A percentile compares a stretch with the other conserved stretches of the same genome.
phyloP scores from a whole-genome alignment of 1,140 invertebrate genomes.

The Choristoneura fumiferana region DNA sequence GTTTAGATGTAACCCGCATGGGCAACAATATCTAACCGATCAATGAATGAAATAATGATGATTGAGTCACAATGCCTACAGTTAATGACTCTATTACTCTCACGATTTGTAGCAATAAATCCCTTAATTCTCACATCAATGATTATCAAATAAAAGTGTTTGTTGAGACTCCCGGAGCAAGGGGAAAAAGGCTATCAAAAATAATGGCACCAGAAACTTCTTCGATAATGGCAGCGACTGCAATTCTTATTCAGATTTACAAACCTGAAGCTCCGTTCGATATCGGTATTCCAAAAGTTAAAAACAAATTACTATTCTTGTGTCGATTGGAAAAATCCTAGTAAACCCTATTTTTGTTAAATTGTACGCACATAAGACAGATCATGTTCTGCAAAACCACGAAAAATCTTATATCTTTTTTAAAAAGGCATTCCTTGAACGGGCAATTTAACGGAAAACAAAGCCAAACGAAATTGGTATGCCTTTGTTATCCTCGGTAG shows the following conservation, averaged over 20 bases:
- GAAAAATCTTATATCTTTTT: not conserved
- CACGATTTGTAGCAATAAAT: slow-evolving; percentile 6
- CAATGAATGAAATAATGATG: slow-evolving; percentile 1
- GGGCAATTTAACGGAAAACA: not conserved
- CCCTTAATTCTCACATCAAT: not conserved
- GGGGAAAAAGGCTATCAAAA: not conserved
- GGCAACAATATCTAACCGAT: not conserved
- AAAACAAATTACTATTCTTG: slow-evolving; percentile 38
- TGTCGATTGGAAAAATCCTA: too few species aligned
- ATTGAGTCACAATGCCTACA: slow-evolving; percentile 1
- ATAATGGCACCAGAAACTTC: not conserved
- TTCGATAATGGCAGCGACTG: not conserved
- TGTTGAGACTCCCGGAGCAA: not conserved
- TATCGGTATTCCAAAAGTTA: too few species aligned
- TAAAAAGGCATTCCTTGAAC: not conserved
- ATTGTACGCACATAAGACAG: too few species aligned
- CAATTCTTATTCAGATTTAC: not conserved
- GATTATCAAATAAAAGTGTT: not conserved
- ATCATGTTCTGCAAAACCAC: slow-evolving; percentile 19
- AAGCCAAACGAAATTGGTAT: not conserved
- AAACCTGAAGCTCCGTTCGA: too few species aligned
- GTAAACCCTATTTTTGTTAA: too few species aligned
- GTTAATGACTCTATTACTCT: not conserved
- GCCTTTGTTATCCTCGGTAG: not conserved
- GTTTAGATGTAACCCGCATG: not conserved